Conservation (phyloP, 2,888 invertebrate species). For the Trypoxylon attenuatum region DNA sequence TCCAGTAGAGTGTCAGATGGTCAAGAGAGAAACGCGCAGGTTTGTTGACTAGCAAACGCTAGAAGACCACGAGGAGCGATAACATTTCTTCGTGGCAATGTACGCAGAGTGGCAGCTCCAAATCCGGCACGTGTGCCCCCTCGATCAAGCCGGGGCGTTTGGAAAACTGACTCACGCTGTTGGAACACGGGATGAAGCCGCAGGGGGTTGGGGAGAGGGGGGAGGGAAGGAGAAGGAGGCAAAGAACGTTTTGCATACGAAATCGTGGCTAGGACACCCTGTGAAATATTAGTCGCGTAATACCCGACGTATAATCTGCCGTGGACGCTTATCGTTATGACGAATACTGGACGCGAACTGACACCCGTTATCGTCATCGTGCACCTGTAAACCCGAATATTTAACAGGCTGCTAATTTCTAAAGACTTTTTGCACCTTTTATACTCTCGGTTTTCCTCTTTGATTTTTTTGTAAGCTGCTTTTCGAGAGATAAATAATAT, state of each 20-base stretch:
- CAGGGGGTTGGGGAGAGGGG: neutral
- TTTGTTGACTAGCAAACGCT: too few species aligned
- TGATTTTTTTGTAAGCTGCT: too few species aligned
- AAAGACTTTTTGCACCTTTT: neutral
- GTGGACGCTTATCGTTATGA: constrained; percentile 31
- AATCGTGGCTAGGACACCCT: constrained; percentile 12
- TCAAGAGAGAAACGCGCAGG: too few species aligned
- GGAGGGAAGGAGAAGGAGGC: too few species aligned
- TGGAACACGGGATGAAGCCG: neutral
- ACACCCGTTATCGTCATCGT: constrained; percentile 18
- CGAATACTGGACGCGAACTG: neutral
- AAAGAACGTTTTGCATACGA: constrained; percentile 40
- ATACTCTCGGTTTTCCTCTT: too few species aligned
- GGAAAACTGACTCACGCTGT: constrained; percentile 41
- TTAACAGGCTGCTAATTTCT: neutral
- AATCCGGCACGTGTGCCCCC: constrained; percentile 45
- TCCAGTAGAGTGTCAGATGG: too few species aligned
- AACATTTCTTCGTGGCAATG: constrained; percentile 16
- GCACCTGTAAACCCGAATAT: neutral
- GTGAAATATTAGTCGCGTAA: constrained; percentile 40
- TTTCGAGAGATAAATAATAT: too few species aligned
- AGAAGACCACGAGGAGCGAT: neutral
- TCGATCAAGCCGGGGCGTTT: constrained; percentile 44
- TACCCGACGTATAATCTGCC: constrained; percentile 35
- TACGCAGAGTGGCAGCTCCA: constrained; percentile 11